phyloP scores from a whole-genome alignment of 2,797 vertebrate genomes.

The Onychomys arenicola region DNA sequence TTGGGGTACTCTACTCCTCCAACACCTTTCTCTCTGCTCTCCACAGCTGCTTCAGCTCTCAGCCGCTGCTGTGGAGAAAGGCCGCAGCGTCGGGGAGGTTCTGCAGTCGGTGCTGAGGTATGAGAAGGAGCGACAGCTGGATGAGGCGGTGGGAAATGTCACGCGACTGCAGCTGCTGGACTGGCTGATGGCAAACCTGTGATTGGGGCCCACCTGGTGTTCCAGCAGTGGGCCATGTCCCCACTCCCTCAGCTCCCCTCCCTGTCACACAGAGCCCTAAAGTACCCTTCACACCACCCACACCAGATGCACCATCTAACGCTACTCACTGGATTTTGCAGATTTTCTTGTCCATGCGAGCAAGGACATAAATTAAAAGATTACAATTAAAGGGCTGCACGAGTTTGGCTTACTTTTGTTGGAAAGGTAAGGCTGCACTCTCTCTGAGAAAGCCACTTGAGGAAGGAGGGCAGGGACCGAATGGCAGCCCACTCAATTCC shows the following conservation, averaged over 20 bases:
- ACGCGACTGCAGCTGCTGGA: slow-evolving; percentile 81
- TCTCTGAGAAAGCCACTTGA: not conserved
- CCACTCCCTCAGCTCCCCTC: not conserved
- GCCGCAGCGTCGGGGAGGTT: slow-evolving; percentile 78
- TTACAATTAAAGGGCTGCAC: slow-evolving; percentile 62
- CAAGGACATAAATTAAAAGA: slow-evolving; percentile 78
- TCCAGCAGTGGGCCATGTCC: not conserved
- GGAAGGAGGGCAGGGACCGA: not conserved
- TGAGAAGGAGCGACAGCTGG: slow-evolving; percentile 82
- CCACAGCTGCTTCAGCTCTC: slow-evolving; percentile 82
- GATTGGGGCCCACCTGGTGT: not conserved
- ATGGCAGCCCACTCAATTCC: not conserved
- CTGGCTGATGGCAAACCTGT: slow-evolving; percentile 81
- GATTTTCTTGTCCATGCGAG: slow-evolving; percentile 75
- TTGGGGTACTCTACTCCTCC: not conserved
- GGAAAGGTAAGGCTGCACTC: not conserved
- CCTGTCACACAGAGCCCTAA: slow-evolving; percentile 51
- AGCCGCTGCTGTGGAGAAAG: slow-evolving; percentile 76
- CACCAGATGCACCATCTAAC: slow-evolving; percentile 56
- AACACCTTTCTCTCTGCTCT: not conserved
- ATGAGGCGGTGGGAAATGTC: slow-evolving; percentile 79
- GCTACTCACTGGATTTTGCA: slow-evolving; percentile 76
- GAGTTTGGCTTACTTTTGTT: slow-evolving; percentile 55
- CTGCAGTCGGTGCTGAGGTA: slow-evolving; percentile 80
- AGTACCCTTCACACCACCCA: slow-evolving; percentile 51